Evolutionary conservation across 2,888 invertebrate genomes (phyloP).

Genomic region (Cotesia congregata): DNA sequence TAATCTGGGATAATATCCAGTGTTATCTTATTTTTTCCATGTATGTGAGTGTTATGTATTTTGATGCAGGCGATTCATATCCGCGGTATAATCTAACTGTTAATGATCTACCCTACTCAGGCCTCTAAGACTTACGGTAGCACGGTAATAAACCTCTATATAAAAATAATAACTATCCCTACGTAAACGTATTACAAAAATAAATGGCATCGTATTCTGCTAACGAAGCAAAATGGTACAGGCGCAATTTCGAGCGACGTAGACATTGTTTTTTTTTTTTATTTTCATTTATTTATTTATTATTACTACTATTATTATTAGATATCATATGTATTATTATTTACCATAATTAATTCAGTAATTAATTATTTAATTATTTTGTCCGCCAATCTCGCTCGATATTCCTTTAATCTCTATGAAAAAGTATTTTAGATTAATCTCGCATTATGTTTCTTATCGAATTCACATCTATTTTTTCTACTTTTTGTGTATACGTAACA

Average conservation of each 20-base stretch:
- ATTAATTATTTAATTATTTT: slow-evolving; percentile 1
- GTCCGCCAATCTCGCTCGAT: slow-evolving; percentile 27
- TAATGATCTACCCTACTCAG: slow-evolving; percentile 63
- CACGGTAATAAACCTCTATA: slow-evolving; percentile 65
- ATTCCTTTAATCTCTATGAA: slow-evolving; percentile 19
- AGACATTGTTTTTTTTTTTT: slow-evolving; percentile 35
- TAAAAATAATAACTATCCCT: slow-evolving; percentile 67
- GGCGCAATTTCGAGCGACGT: slow-evolving; percentile 67
- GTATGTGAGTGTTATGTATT: slow-evolving; percentile 25
- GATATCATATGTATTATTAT: slow-evolving; percentile 15
- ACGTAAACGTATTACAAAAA: slow-evolving; percentile 70
- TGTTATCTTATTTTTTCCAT: too few species aligned
- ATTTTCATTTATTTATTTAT: slow-evolving; percentile 27
- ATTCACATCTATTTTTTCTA: slow-evolving; percentile 8
- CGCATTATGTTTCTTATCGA: neutral
- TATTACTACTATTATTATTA: slow-evolving; percentile 29
- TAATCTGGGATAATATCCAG: too few species aligned
- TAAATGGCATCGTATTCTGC: slow-evolving; percentile 70
- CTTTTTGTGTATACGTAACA: slow-evolving; percentile 34
- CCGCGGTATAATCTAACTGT: slow-evolving; percentile 48
- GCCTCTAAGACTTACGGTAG: slow-evolving; percentile 70
- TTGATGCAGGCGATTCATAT: slow-evolving; percentile 14
- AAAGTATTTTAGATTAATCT: slow-evolving; percentile 23
- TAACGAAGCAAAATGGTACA: slow-evolving; percentile 70
- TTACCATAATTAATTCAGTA: neutral